These are phyloP conservation scores for Ceyx erithaca DNA, from an alignment of 2,797 vertebrate genomes.

Conservation along the genomic window DNA sequence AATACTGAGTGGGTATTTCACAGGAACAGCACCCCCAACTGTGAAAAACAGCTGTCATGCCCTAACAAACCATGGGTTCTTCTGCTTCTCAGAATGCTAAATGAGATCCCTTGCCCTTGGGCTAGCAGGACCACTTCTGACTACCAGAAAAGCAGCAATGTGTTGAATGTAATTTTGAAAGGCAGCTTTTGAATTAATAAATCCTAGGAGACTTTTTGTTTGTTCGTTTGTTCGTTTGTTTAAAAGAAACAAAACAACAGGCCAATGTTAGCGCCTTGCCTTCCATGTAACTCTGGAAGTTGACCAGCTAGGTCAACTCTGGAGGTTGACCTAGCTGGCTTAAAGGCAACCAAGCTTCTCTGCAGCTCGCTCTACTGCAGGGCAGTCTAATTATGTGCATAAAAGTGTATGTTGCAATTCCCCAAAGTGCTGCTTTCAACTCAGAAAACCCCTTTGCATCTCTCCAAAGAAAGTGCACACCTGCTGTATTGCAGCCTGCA, in stretches of 20 bases:
- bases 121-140: background rate
- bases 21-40: background rate
- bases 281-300: background rate
- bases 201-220: background rate
- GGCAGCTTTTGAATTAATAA: background rate
- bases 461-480: background rate
- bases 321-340: background rate
- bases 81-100: background rate
- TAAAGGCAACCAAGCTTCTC: background rate
- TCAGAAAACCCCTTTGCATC: background rate
- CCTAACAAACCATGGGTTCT: background rate
- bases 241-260: background rate
- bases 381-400: fast-evolving
- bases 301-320: background rate
- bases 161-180: background rate
- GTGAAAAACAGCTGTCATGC: fast-evolving
- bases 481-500: background rate
- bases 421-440: background rate
- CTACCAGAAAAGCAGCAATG: background rate
- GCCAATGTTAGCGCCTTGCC: background rate
- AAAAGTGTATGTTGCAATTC: fast-evolving
- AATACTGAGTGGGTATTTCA: background rate
- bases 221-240: too few relatives aligned
- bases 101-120: background rate
- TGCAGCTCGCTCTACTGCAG: background rate